A percentile compares a stretch with the other conserved stretches of the same genome.
These are phyloP conservation scores for Dermatemys mawii DNA, from an alignment of 2,113 vertebrate genomes.

Conservation along the genomic window DNA sequence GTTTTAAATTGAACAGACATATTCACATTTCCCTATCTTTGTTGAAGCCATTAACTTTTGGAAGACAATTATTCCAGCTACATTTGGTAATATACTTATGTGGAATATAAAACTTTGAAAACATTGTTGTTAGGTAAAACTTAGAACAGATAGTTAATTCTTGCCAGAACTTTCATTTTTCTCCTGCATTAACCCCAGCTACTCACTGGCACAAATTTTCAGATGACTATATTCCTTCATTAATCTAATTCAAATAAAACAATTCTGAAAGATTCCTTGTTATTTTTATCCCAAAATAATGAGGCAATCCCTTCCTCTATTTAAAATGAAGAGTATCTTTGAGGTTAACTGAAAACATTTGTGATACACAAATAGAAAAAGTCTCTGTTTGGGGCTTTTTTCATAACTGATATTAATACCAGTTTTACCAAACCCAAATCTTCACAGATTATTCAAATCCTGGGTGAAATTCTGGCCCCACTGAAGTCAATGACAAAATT, in stretches of 20 bases:
- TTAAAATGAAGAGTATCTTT: not conserved
- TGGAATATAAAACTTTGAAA: not conserved
- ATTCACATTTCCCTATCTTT: not conserved
- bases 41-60: not conserved
- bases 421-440: not conserved
- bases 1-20: not conserved
- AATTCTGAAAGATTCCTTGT: not conserved
- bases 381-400: not conserved
- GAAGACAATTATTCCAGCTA: not conserved
- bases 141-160: not conserved
- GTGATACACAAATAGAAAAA: not conserved
- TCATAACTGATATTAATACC: not conserved
- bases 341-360: not conserved
- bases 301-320: not conserved
- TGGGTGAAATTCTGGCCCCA: not conserved
- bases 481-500: not conserved
- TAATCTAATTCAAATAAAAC: not conserved
- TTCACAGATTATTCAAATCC: not conserved
- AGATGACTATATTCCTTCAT: not conserved
- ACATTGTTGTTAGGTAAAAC: not conserved
- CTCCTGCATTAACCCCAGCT: not conserved
- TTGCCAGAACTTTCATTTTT: not conserved
- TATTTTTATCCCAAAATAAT: not conserved
- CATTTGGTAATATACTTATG: not conserved
- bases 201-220: not conserved